Percentiles rank a stretch among this genome's conserved stretches.
Conservation (phyloP, 2,113 vertebrate species). For the Chitala chitala region DNA sequence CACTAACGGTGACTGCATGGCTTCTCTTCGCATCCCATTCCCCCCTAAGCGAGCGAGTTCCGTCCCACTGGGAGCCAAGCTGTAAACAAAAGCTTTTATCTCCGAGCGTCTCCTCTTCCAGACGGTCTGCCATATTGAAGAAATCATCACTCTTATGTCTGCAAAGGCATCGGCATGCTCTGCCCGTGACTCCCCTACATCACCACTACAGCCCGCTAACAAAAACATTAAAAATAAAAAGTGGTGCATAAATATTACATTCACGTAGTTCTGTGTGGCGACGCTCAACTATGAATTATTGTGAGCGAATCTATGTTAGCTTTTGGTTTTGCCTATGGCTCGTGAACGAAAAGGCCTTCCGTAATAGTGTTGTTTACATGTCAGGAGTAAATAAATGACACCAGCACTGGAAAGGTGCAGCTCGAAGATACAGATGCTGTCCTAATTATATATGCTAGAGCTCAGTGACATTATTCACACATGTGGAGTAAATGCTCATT, state of each 20-base stretch:
- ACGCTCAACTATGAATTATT: background rate
- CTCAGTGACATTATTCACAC: background rate
- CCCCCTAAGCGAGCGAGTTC: conserved; percentile 37
- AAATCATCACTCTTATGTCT: conserved; percentile 25
- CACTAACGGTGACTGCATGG: conserved; percentile 21
- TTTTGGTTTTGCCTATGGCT: background rate
- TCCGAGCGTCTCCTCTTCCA: background rate
- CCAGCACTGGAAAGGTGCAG: background rate
- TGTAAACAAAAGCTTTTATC: conserved; percentile 36
- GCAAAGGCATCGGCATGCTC: conserved; percentile 15
- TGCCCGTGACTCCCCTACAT: conserved; percentile 28
- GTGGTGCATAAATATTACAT: background rate
- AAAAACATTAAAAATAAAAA: conserved; percentile 1
- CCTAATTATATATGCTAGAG: background rate
- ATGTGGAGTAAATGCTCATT: too few species aligned
- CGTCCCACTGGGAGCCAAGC: conserved; percentile 34
- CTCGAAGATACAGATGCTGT: background rate
- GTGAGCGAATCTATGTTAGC: background rate
- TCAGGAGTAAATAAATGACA: background rate
- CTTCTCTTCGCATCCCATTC: conserved; percentile 4
- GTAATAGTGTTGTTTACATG: background rate
- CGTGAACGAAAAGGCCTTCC: background rate
- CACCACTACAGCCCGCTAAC: background rate
- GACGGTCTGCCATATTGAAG: conserved; percentile 38
- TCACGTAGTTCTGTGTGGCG: background rate